A percentile compares a stretch with the other conserved stretches of the same genome.
Evolutionary conservation across 1,140 invertebrate species (phyloP).

Genomic region (Neodiprion virginianus): DNA sequence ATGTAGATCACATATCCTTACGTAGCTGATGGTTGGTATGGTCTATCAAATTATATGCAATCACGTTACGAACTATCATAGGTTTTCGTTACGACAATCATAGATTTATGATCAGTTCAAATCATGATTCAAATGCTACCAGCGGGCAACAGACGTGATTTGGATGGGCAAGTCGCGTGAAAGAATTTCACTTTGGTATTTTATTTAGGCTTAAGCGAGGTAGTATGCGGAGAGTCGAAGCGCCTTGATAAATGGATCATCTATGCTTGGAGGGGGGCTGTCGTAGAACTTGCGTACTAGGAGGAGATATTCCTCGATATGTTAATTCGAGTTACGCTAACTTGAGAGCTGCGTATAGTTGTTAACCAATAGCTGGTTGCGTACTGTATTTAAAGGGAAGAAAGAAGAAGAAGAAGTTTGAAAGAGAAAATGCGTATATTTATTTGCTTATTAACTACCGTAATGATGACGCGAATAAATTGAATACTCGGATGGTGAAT

Average conservation of each 20-base stretch:
- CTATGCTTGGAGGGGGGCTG: neutral
- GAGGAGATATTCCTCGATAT: neutral
- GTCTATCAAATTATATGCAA: no score
- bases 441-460: constrained; percentile 1
- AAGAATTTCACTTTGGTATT: constrained; percentile 2
- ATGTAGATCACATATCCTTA: neutral
- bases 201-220: neutral
- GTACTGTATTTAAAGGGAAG: neutral
- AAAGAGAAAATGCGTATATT: neutral
- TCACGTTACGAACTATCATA: no score
- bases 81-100: neutral
- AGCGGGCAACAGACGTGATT: neutral
- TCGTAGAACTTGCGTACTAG: neutral
- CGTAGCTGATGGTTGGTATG: no score
- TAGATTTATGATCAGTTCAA: constrained; percentile 2
- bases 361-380: neutral
- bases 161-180: neutral
- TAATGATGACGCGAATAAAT: neutral
- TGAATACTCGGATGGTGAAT: no score
- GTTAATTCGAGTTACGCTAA: constrained; percentile 5
- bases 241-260: neutral
- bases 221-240: neutral
- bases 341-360: neutral
- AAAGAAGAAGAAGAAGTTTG: neutral
- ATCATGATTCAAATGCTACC: neutral